Conservation (phyloP, 2,797 vertebrate genomes). For the Craterocephalus amniculus region DNA sequence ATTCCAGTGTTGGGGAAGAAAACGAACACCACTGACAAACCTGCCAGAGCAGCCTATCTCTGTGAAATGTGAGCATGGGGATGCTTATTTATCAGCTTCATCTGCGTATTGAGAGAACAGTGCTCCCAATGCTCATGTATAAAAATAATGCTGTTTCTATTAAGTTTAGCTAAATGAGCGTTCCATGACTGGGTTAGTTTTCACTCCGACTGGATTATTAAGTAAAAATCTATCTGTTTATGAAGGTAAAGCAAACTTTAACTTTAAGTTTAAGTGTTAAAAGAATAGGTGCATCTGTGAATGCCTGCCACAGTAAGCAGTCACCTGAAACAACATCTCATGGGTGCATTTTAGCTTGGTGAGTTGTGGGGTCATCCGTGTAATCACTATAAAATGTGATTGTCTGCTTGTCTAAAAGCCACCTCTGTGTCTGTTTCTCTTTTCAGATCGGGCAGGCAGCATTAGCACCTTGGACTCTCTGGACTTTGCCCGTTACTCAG, state of each 20-base stretch:
- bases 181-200: conserved; percentile 23
- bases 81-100: conserved; percentile 43
- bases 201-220: conserved; percentile 3
- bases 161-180: background rate
- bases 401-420: conserved; percentile 20
- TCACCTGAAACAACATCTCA: background rate
- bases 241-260: background rate
- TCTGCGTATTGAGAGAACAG: conserved; percentile 16
- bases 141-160: background rate
- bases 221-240: background rate
- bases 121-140: conserved; percentile 1
- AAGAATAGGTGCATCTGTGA: background rate
- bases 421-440: conserved; percentile 41
- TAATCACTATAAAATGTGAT: background rate
- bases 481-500: conserved; percentile 99
- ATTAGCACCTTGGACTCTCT: conserved; percentile 99
- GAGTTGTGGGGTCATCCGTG: conserved; percentile 1
- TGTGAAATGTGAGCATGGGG: conserved; percentile 62
- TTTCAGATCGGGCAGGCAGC: conserved; percentile 94
- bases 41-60: conserved; percentile 32
- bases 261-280: background rate
- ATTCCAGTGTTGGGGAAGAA: conserved; percentile 45
- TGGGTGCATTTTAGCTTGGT: background rate
- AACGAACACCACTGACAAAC: conserved; percentile 52
- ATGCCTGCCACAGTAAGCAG: background rate